phyloP scores from a whole-genome alignment of 2,888 invertebrate genomes.

The Lymantria monacha region DNA sequence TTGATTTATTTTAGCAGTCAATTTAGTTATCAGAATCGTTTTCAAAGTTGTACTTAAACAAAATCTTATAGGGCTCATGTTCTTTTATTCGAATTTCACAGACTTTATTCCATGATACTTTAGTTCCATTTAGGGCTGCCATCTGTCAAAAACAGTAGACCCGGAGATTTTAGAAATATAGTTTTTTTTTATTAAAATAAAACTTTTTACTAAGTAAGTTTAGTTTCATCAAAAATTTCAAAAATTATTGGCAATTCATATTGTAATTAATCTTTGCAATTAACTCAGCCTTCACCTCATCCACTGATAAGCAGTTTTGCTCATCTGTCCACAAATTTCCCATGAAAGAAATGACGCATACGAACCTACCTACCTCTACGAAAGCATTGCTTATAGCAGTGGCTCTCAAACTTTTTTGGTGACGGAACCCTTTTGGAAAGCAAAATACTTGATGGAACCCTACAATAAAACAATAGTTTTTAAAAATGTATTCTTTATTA shows the following conservation, averaged over 20 bases:
- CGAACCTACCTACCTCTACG: too few species aligned
- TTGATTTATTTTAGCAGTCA: too few species aligned
- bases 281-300: conserved; percentile 11
- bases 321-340: conserved; percentile 14
- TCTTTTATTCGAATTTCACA: too few species aligned
- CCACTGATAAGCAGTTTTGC: conserved; percentile 13
- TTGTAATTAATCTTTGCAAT: conserved; percentile 15
- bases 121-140: not conserved
- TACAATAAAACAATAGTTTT: too few species aligned
- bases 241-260: conserved; percentile 15
- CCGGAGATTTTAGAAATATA: conserved; percentile 8
- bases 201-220: not conserved
- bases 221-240: conserved; percentile 12
- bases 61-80: too few species aligned
- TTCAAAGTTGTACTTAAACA: too few species aligned
- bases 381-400: not conserved
- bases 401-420: too few species aligned
- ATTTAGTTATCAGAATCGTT: too few species aligned
- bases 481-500: too few species aligned
- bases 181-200: not conserved
- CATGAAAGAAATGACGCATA: conserved; percentile 9
- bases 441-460: too few species aligned
- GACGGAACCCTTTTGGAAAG: too few species aligned
- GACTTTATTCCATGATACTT: too few species aligned
- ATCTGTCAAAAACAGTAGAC: conserved; percentile 9